A percentile compares a stretch with the other conserved stretches of the same genome.
phyloP scores from a whole-genome alignment of 2,888 invertebrate species.

The Parnassius mnemosyne region DNA sequence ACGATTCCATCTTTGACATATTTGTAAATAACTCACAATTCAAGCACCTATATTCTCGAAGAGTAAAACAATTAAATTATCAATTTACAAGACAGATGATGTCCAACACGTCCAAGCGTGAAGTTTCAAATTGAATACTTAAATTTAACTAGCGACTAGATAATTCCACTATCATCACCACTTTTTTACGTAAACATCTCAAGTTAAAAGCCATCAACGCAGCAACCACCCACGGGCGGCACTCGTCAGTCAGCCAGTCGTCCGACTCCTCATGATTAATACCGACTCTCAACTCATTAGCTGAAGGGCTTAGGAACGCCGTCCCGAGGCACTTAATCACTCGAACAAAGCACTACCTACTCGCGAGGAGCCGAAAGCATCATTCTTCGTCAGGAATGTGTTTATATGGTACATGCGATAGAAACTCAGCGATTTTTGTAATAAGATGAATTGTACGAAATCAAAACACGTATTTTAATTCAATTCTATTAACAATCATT shows the following conservation, averaged over 20 bases:
- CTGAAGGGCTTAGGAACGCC: constrained; percentile 76
- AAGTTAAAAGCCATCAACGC: constrained; percentile 40
- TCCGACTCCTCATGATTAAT: constrained; percentile 76
- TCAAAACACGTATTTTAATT: too few relatives aligned
- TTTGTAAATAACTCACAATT: too few relatives aligned
- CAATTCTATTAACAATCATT: too few relatives aligned
- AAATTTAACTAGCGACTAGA: constrained; percentile 14
- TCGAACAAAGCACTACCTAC: constrained; percentile 79
- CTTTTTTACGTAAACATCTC: constrained; percentile 44
- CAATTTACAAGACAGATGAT: background rate
- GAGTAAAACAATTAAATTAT: too few relatives aligned
- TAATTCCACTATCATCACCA: constrained; percentile 30
- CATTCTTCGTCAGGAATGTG: constrained; percentile 80
- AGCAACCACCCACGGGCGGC: constrained; percentile 62
- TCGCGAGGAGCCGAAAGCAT: constrained; percentile 77
- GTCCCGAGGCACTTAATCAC: constrained; percentile 75
- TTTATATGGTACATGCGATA: constrained; percentile 42
- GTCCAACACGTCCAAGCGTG: background rate
- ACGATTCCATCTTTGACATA: too few relatives aligned
- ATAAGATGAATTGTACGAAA: background rate
- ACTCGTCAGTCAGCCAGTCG: constrained; percentile 48
- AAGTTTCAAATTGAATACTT: constrained; percentile 9
- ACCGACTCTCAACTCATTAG: constrained; percentile 77
- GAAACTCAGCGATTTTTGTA: constrained; percentile 28
- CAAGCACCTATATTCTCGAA: too few relatives aligned